Evolutionary conservation across 2,888 invertebrate genomes (phyloP).

Genomic region (Limenitis camilla): DNA sequence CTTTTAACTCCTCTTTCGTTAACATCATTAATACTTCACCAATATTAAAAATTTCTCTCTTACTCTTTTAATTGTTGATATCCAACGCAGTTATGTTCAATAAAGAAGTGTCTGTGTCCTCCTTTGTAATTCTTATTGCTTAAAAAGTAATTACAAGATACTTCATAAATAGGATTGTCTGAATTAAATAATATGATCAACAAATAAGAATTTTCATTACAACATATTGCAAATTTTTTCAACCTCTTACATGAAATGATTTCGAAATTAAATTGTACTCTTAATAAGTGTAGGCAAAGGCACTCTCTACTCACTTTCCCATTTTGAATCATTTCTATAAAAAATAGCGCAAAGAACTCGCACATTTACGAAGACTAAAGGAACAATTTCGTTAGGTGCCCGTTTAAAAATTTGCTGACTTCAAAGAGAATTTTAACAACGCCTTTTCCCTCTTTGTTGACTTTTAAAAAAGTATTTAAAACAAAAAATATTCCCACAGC

Average conservation of each 20-base stretch:
- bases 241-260: neutral
- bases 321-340: constrained; percentile 28
- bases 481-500: constrained; percentile 30
- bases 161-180: neutral
- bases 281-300: neutral
- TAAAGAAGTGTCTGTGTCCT: neutral
- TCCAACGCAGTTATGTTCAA: neutral
- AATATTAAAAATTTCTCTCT: no score
- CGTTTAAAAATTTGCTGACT: constrained; percentile 62
- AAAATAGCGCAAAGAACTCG: constrained; percentile 55
- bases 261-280: neutral
- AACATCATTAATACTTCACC: no score
- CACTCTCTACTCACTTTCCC: constrained; percentile 9
- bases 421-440: constrained; percentile 67
- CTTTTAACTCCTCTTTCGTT: no score
- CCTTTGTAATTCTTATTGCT: no score
- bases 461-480: constrained; percentile 52
- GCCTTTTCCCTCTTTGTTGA: constrained; percentile 58
- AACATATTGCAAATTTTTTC: neutral
- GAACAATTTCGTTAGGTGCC: constrained; percentile 70
- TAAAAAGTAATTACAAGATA: constrained; percentile 5
- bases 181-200: constrained; percentile 7
- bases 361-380: constrained; percentile 65
- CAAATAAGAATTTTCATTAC: constrained; percentile 18
- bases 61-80: no score